Evolutionary conservation across 2,113 vertebrate species (phyloP).

Genomic region (Sylvilagus bachmani): DNA sequence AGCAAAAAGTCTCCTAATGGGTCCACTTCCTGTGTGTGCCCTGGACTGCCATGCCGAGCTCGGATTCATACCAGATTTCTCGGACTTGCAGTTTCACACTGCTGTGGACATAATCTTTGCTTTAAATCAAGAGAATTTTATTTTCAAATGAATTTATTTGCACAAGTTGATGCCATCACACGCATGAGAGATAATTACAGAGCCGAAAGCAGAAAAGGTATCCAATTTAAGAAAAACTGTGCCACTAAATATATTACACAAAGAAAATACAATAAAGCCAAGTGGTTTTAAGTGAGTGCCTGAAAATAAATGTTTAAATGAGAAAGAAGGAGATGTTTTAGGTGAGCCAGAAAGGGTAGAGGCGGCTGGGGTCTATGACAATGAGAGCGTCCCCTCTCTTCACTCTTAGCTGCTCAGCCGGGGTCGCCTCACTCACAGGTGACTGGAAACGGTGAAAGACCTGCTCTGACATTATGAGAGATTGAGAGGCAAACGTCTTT

Average conservation of each 20-base stretch:
- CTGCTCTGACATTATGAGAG: neutral
- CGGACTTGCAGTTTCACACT: neutral
- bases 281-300: neutral
- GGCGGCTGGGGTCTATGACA: fast-evolving
- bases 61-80: neutral
- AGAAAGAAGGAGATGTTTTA: neutral
- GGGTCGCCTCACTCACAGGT: neutral
- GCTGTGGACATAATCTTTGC: neutral
- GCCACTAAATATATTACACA: neutral
- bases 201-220: neutral
- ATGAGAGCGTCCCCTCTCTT: neutral
- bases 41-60: neutral
- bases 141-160: neutral
- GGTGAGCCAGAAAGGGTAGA: neutral
- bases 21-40: neutral
- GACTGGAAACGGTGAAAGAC: neutral
- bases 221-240: neutral
- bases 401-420: neutral
- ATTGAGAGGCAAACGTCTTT: too few relatives aligned
- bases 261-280: neutral
- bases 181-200: neutral
- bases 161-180: neutral
- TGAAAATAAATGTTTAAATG: neutral
- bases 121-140: neutral
- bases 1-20: neutral